A percentile compares a stretch with the other conserved stretches of the same genome.
These are phyloP conservation scores for Tipula unca DNA, from an alignment of 2,888 invertebrate genomes.

Conservation along the genomic window DNA sequence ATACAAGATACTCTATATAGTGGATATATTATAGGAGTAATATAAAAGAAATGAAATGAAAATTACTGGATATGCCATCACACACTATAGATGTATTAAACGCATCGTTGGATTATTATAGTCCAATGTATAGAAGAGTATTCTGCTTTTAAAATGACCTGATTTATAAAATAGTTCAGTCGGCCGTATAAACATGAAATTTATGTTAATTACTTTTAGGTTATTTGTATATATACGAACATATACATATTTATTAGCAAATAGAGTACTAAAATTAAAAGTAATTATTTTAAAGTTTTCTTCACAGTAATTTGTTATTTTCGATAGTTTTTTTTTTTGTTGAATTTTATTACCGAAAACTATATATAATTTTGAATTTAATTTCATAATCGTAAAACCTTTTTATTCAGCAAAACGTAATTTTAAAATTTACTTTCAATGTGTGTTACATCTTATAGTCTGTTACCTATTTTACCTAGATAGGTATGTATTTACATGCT, in stretches of 20 bases:
- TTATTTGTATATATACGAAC: neutral
- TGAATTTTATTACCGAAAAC: neutral
- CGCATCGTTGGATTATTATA: neutral
- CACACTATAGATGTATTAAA: neutral
- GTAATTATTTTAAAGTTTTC: conserved; percentile 8
- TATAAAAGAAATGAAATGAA: neutral
- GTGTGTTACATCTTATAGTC: no score
- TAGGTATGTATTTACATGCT: no score
- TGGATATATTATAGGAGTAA: neutral
- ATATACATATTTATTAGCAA: neutral
- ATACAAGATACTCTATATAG: neutral
- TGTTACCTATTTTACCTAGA: neutral
- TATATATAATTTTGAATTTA: neutral
- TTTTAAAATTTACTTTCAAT: neutral
- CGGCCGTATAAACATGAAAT: conserved; percentile 14
- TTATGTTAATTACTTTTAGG: neutral
- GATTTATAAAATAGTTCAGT: neutral
- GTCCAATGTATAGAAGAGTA: neutral
- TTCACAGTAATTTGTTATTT: neutral
- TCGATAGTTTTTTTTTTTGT: neutral
- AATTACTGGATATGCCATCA: conserved; percentile 8
- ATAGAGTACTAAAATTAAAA: neutral
- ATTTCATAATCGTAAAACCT: neutral
- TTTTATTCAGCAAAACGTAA: neutral
- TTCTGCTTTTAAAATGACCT: neutral